Percentiles rank a stretch among this genome's conserved stretches.
Evolutionary conservation across 2,888 invertebrate species (phyloP).

Genomic region (Petrophora chlorosata): DNA sequence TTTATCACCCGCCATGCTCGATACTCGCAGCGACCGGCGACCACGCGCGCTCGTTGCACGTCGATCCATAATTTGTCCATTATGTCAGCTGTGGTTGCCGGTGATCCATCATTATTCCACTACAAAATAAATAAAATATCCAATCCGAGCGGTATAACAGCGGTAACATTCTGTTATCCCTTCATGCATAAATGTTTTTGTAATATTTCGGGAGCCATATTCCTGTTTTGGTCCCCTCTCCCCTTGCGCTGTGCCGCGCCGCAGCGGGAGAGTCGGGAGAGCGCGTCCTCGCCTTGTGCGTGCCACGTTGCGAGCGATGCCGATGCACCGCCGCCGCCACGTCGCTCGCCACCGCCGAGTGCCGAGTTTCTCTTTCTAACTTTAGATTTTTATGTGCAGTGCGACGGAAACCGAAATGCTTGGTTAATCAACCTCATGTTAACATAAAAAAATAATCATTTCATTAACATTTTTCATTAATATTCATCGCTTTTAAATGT

Average conservation of each 20-base stretch:
- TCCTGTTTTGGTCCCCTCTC: conserved; percentile 52
- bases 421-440: too few species aligned
- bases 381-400: neutral
- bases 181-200: conserved; percentile 80
- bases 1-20: conserved; percentile 63
- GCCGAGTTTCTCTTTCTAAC: conserved; percentile 60
- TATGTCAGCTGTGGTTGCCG: conserved; percentile 48
- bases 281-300: conserved; percentile 38
- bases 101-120: conserved; percentile 55
- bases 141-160: conserved; percentile 65
- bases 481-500: too few species aligned
- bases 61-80: conserved; percentile 64
- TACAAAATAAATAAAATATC: conserved; percentile 59
- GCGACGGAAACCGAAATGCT: too few species aligned
- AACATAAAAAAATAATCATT: too few species aligned
- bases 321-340: neutral
- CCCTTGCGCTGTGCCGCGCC: conserved; percentile 33
- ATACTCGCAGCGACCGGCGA: conserved; percentile 34
- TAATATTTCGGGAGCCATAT: conserved; percentile 73
- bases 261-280: conserved; percentile 15
- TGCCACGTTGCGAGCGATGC: conserved; percentile 56
- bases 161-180: conserved; percentile 74
- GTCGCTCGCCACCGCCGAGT: too few species aligned
- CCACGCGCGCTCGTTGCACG: conserved; percentile 49
- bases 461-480: too few species aligned